Evolutionary conservation across 2,113 vertebrate species (phyloP).

Genomic region (Pionites leucogaster): DNA sequence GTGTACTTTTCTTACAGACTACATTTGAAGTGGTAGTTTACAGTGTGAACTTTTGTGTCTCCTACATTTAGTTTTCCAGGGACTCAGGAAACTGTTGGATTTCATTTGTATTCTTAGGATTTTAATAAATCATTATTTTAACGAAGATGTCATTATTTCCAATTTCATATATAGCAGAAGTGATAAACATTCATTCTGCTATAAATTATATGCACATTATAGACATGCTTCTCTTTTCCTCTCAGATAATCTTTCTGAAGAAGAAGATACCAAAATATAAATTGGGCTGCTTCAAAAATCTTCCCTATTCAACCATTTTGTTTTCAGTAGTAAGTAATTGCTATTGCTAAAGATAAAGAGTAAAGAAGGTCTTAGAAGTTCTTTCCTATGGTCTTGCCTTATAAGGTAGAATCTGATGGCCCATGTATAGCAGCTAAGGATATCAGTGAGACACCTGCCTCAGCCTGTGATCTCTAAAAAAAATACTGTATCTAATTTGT

Average conservation of each 20-base stretch:
- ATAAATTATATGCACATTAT: neutral
- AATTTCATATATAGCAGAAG: neutral
- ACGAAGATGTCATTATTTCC: neutral
- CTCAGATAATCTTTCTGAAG: neutral
- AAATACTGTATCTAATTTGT: neutral
- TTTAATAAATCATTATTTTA: neutral
- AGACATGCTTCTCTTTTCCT: neutral
- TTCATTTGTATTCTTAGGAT: neutral
- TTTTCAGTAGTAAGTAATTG: neutral
- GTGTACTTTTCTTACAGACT: neutral
- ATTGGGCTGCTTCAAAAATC: neutral
- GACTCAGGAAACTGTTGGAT: neutral
- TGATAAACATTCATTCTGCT: neutral
- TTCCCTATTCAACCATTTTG: too few species aligned
- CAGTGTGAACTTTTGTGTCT: neutral
- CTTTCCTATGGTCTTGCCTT: neutral
- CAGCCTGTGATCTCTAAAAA: neutral
- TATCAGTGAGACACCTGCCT: neutral
- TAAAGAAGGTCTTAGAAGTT: neutral
- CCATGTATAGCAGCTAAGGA: neutral
- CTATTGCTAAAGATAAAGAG: neutral
- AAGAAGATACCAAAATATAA: neutral
- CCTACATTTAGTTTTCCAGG: neutral
- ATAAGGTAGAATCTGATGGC: neutral
- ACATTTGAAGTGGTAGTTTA: neutral